Evolutionary conservation across 2,888 invertebrate genomes (phyloP), one percentile per base, ranked within the genome.

Genomic region (Panorpa germanica): DNA sequence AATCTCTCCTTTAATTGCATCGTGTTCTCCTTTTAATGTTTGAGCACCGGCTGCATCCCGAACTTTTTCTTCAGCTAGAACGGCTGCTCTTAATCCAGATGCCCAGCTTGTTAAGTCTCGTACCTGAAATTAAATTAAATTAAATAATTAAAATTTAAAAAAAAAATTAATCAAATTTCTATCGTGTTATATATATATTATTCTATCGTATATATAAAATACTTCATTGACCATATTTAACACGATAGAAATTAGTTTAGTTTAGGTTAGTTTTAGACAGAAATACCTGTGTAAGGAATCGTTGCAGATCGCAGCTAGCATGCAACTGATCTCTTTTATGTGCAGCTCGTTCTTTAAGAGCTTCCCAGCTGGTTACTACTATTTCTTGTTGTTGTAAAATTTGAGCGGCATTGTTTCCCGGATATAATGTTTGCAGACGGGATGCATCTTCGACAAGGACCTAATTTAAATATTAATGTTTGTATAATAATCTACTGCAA

Each of bases 101-200:
- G 85, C 78, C 93, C 93, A 96, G 13, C 76, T 78, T 41, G 77
- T 72, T 35, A 95, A 63, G 55, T 91, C 90, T 39, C 93, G 69
- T 1, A 75, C 75, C 69, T 72, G 43, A 10, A 41, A 23, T 9
- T 22, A 28, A 13, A 26, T 29, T 6, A 36, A 27, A 9, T 7
- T 18, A 21, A 25, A 26, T 14, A 20, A 3, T 10, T 19, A n/a
- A n/a, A 25, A n/a, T 25, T 19, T 35, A 8, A 20, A 3, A 22
- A 14, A 6, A 20, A 13, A 3, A 29, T 14, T 16, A 12, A 22
- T 11, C 19, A 22, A 13, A 35, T 10, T 11, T 6, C 5, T 11
- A 16, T 12, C 4, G 31, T 30, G 16, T n/a, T 18, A 14, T 30
- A 3, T 30, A 11, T 5, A 11, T n/a, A 6, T 12, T 10, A 5